These are phyloP conservation scores for Eurystomus glaucurus DNA, from an alignment of 2,797 vertebrate species.

Conservation along the genomic window DNA sequence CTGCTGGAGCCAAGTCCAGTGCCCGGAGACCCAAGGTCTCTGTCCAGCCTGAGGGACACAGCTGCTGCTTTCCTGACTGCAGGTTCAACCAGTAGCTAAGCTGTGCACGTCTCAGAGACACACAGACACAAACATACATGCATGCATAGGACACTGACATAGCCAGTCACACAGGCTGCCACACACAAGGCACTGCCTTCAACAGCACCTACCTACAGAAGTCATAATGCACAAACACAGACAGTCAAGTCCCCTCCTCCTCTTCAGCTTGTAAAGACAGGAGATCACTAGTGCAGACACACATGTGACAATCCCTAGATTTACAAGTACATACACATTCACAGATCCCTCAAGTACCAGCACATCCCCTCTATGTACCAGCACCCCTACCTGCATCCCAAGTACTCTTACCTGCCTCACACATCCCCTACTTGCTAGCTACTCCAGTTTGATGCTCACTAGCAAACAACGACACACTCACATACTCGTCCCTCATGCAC, in stretches of 20 bases:
- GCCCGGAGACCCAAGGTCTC: accelerated
- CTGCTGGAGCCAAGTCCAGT: neutral
- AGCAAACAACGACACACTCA: neutral
- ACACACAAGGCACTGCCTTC: neutral
- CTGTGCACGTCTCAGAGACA: neutral
- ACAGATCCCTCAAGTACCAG: accelerated
- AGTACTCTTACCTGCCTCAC: neutral
- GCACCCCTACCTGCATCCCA: accelerated
- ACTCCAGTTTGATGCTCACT: neutral
- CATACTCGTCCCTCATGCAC: neutral
- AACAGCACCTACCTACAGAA: neutral
- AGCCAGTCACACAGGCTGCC: accelerated
- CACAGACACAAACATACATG: neutral
- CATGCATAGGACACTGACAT: accelerated
- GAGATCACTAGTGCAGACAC: neutral
- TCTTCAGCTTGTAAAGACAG: neutral
- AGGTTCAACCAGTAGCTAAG: neutral
- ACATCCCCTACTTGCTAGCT: neutral
- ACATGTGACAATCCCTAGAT: neutral
- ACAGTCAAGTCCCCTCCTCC: neutral
- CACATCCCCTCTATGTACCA: neutral
- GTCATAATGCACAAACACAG: neutral
- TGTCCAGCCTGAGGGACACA: neutral
- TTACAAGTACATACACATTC: neutral
- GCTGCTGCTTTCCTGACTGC: neutral